Percentiles rank a stretch among this genome's conserved stretches.
Conservation (phyloP, 2,888 invertebrate species). For the Rutpela maculata region DNA sequence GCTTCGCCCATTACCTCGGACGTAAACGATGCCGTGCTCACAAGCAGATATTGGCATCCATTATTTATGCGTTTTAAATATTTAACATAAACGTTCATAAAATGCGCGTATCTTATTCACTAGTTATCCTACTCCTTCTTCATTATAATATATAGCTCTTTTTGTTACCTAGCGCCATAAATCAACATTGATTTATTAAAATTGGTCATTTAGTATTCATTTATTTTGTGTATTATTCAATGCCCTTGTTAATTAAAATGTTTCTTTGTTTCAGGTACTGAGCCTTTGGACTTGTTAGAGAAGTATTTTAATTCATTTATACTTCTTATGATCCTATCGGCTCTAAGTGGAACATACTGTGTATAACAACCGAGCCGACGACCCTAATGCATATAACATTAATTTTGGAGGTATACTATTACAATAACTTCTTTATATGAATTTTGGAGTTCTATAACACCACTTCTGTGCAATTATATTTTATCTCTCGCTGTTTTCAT, state of each 20-base stretch:
- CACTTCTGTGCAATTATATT: too few species aligned
- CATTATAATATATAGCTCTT: conserved; percentile 1
- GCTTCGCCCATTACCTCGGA: conserved; percentile 5
- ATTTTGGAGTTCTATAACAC: too few species aligned
- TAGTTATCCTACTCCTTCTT: conserved; percentile 1
- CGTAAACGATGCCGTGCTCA: background rate
- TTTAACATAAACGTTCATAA: conserved; percentile 20
- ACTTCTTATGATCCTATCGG: too few species aligned
- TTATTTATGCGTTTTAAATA: conserved; percentile 23
- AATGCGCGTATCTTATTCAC: conserved; percentile 18
- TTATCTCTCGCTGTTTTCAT: too few species aligned
- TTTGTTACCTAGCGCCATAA: background rate
- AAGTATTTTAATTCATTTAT: background rate
- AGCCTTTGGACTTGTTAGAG: background rate
- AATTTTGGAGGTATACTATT: too few species aligned
- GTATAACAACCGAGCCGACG: too few species aligned
- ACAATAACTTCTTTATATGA: too few species aligned
- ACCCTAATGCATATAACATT: too few species aligned
- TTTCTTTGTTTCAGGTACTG: conserved; percentile 2
- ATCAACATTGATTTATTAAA: conserved; percentile 20
- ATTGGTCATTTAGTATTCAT: conserved; percentile 2
- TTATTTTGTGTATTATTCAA: background rate
- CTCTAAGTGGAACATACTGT: too few species aligned
- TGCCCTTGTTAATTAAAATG: background rate
- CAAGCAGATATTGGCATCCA: conserved; percentile 19